Conservation (phyloP, 2,113 vertebrate species). For the Pristiophorus japonicus region DNA sequence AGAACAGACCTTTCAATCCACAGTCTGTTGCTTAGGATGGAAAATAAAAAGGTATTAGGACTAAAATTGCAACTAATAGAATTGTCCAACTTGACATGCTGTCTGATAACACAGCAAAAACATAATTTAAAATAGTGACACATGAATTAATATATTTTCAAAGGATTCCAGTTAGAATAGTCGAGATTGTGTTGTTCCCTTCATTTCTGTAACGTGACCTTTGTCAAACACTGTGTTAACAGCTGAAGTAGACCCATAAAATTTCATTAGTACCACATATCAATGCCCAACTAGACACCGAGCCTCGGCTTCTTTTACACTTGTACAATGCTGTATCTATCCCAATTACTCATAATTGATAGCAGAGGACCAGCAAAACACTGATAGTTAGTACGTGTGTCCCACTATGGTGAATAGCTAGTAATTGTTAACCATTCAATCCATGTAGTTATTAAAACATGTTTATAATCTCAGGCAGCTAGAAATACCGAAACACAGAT, state of each 20-base stretch:
- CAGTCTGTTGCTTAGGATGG: slow-evolving; percentile 5
- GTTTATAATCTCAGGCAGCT: background rate
- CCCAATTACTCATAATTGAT: background rate
- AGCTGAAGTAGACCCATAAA: slow-evolving; percentile 46
- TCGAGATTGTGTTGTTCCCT: slow-evolving; percentile 8
- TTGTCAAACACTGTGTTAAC: slow-evolving; percentile 8
- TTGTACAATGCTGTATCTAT: too few species aligned
- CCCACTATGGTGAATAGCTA: background rate
- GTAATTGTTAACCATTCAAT: background rate
- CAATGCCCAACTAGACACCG: slow-evolving; percentile 34
- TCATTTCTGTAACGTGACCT: slow-evolving; percentile 1
- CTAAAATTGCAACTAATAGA: slow-evolving; percentile 45
- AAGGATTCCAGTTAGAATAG: background rate
- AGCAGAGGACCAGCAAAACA: background rate
- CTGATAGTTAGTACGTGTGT: background rate
- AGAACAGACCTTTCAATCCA: background rate
- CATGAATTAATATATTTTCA: slow-evolving; percentile 22
- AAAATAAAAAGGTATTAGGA: slow-evolving; percentile 12
- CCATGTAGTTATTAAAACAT: background rate
- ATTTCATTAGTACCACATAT: slow-evolving; percentile 43
- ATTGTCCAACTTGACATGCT: slow-evolving; percentile 40
- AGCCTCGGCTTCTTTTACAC: background rate
- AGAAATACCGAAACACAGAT: background rate
- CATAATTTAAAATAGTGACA: slow-evolving; percentile 43
- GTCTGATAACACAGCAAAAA: slow-evolving; percentile 39